Conservation (phyloP, 2,888 invertebrate genomes). For the Himalopsyche kuldschensis region DNA sequence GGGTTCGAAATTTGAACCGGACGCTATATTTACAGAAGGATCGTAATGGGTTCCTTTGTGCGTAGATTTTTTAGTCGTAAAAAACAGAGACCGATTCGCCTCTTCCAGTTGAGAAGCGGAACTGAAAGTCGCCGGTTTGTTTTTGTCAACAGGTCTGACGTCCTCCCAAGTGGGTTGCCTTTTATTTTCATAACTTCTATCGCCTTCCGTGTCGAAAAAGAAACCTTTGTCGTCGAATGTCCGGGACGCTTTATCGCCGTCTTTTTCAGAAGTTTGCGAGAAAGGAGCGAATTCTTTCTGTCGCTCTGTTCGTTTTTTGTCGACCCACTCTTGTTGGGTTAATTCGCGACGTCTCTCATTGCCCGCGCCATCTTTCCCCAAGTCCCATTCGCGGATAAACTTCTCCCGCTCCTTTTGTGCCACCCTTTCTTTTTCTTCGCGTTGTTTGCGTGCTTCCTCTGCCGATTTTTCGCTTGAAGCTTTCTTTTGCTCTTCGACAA, state of each 20-base stretch:
- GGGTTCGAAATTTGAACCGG: conserved; percentile 17
- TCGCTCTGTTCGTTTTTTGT: conserved; percentile 73
- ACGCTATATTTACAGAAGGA: conserved; percentile 17
- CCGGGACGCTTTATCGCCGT: not conserved
- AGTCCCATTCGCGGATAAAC: conserved; percentile 72
- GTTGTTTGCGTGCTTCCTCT: conserved; percentile 50
- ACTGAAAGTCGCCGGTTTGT: conserved; percentile 18
- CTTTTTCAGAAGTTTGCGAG: not conserved
- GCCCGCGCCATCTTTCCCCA: conserved; percentile 60
- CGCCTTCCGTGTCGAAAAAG: conserved; percentile 41
- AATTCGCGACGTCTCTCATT: conserved; percentile 52
- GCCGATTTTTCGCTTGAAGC: conserved; percentile 55
- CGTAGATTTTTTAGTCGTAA: conserved; percentile 44
- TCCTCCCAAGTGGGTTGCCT: conserved; percentile 50
- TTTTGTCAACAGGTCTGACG: conserved; percentile 45
- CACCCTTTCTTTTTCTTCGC: conserved; percentile 55
- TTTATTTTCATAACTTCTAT: conserved; percentile 4
- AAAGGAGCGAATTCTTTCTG: conserved; percentile 77
- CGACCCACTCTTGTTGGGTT: conserved; percentile 77
- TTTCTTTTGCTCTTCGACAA: conserved; percentile 55
- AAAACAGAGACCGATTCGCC: conserved; percentile 43
- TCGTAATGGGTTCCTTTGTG: conserved; percentile 36
- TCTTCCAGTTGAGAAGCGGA: not conserved
- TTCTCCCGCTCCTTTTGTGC: conserved; percentile 57
- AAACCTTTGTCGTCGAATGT: conserved; percentile 50